These are phyloP conservation scores for Drosophila paramelanica DNA, from an alignment of 2,888 invertebrate genomes.

Conservation along the genomic window DNA sequence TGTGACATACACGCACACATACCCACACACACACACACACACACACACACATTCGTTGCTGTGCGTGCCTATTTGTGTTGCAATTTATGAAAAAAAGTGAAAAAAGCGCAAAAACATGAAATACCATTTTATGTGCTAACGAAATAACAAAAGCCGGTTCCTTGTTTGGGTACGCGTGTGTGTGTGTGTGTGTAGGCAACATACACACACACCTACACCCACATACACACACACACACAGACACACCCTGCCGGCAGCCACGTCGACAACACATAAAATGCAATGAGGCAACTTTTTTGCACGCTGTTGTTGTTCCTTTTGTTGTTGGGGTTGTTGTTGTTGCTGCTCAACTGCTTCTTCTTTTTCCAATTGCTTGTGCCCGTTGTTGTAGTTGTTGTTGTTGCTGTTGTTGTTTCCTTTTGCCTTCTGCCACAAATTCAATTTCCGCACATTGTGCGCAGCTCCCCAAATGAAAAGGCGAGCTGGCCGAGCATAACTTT, in stretches of 20 bases:
- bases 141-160: slow-evolving; percentile 76
- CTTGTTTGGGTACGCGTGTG: slow-evolving; percentile 3
- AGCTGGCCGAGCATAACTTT: slow-evolving; percentile 18
- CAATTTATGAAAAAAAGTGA: slow-evolving; percentile 53
- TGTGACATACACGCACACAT: slow-evolving; percentile 25
- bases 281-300: slow-evolving; percentile 60
- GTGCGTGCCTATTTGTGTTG: slow-evolving; percentile 46
- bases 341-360: neutral
- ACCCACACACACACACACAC: slow-evolving; percentile 16
- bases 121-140: slow-evolving; percentile 76
- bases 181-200: slow-evolving; percentile 8
- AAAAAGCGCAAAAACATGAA: slow-evolving; percentile 46
- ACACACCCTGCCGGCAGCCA: slow-evolving; percentile 49
- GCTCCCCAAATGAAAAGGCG: slow-evolving; percentile 46
- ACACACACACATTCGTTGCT: slow-evolving; percentile 1
- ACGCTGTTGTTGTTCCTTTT: slow-evolving; percentile 18
- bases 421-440: slow-evolving; percentile 74
- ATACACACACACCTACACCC: slow-evolving; percentile 9
- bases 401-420: slow-evolving; percentile 21
- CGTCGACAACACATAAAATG: slow-evolving; percentile 70
- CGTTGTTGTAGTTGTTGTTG: neutral
- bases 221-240: slow-evolving; percentile 14
- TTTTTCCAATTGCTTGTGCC: slow-evolving; percentile 1
- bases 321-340: slow-evolving; percentile 21
- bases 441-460: slow-evolving; percentile 81